These are phyloP conservation scores for Sinotaia quadrata DNA, from an alignment of 2,888 invertebrate species.

Conservation along the genomic window DNA sequence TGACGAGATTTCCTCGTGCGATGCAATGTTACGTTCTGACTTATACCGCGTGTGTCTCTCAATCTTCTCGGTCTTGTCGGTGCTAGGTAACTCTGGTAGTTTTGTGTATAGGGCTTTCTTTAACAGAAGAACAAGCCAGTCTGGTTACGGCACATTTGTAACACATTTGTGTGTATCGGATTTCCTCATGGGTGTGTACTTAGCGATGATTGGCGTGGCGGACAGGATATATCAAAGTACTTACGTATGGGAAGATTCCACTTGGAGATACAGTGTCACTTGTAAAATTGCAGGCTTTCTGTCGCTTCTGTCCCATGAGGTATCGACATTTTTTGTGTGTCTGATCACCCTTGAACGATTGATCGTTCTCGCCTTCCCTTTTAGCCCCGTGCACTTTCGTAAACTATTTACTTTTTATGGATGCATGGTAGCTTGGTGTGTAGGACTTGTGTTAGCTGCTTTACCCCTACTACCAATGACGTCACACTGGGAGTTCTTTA, in stretches of 20 bases:
- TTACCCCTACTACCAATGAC: constrained; percentile 7
- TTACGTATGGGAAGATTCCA: constrained; percentile 45
- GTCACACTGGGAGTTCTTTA: too few species aligned
- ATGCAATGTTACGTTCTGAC: constrained; percentile 43
- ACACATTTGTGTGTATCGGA: constrained; percentile 26
- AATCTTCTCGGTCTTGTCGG: constrained; percentile 39
- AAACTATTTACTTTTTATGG: too few species aligned
- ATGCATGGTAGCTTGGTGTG: too few species aligned
- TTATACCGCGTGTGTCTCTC: constrained; percentile 38
- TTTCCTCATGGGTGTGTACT: constrained; percentile 47
- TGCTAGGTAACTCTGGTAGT: constrained; percentile 40
- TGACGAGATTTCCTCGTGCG: constrained; percentile 46
- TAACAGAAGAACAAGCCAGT: constrained; percentile 41
- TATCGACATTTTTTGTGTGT: constrained; percentile 74
- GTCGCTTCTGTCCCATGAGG: constrained; percentile 74
- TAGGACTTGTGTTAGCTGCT: not conserved
- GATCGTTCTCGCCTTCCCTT: too few species aligned
- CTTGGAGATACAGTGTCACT: constrained; percentile 44
- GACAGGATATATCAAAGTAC: constrained; percentile 42
- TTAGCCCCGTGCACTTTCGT: too few species aligned
- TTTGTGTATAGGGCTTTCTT: constrained; percentile 38
- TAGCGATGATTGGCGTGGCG: constrained; percentile 44
- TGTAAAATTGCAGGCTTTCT: constrained; percentile 49
- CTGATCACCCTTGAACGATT: constrained; percentile 79
- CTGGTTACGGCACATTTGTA: constrained; percentile 13